Conservation (phyloP, 2,113 vertebrate genomes). For the Emberiza fucata region DNA sequence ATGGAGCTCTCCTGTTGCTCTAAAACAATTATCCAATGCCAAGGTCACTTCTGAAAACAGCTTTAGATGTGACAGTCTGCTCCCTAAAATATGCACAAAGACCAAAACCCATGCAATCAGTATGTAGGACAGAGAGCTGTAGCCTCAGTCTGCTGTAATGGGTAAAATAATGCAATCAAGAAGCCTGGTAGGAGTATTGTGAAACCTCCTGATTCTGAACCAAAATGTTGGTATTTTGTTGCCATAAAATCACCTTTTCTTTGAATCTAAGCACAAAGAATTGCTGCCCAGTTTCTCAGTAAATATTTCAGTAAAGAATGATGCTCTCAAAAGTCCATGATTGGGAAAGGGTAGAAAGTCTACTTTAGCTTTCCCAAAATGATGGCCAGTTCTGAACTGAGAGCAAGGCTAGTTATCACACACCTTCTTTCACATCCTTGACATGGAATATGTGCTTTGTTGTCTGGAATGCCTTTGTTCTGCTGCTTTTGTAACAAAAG, state of each 20-base stretch:
- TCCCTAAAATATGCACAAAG: background rate
- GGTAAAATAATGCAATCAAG: background rate
- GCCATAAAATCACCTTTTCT: background rate
- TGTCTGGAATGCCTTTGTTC: background rate
- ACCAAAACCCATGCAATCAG: background rate
- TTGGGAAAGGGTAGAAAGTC: background rate
- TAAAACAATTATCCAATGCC: background rate
- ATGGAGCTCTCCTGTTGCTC: background rate
- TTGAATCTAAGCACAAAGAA: background rate
- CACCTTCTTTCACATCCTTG: background rate
- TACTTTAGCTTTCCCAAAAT: background rate
- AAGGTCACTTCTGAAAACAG: background rate
- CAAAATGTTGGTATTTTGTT: background rate
- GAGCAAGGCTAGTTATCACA: background rate
- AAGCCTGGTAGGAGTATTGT: background rate
- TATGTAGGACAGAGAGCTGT: background rate
- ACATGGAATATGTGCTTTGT: background rate
- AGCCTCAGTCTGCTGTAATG: background rate
- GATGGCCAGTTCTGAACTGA: background rate
- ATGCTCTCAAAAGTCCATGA: accelerated
- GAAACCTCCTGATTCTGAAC: background rate
- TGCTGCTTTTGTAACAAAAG: background rate
- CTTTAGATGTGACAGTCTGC: background rate
- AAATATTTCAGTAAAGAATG: background rate
- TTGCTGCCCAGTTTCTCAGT: background rate